Evolutionary conservation across 1,140 invertebrate species (phyloP), one percentile per base, ranked within the genome.

Genomic region (Calephelis nemesis): DNA sequence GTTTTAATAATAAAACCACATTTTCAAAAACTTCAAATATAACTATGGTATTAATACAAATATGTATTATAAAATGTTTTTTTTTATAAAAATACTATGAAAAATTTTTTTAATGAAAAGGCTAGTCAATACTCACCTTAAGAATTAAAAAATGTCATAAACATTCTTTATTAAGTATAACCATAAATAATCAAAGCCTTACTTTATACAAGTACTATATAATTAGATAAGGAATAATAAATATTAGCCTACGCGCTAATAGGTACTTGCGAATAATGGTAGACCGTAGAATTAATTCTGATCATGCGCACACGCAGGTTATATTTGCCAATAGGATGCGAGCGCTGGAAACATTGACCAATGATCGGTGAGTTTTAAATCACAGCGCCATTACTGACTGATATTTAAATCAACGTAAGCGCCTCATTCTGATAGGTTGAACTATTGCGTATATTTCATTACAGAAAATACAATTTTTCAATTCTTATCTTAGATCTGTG

Each of bases 211-310:
- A 63, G 62, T 63, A 42, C 40, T 63, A 47, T 63, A 40, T 45
- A 63, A 63, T 63, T 45, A 63, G 45, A 63, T 63, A 63, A 63
- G 45, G 40, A 42, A 63, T 45, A 42, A 63, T 63, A 63, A 63
- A 63, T 63, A 63, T 63, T 47, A 63, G 62, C 45, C 42, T 63
- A 63, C 62, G 45, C 62, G 45, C 62, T 63, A 63, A 63, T 63
- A 63, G 62, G 39, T 42, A 63, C 39, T 63, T 19, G 62, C 50
- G 50, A 54, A 54, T 63, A 63, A 63, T 63, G 62, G 45, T 19
- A 47, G 40, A 47, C 45, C 30, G 45, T 47, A 19, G 40, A 63
- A 63, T 63, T 63, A 63, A 63, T 63, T 47, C 45, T 40, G 40
- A 42, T 63, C 62, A 47, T 63, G 62, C 62, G 42, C 45, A 19